A percentile compares a stretch with the other conserved stretches of the same genome.
These are phyloP conservation scores for Phymorhynchus buccinoides DNA, from an alignment of 1,140 invertebrate genomes.

Conservation along the genomic window DNA sequence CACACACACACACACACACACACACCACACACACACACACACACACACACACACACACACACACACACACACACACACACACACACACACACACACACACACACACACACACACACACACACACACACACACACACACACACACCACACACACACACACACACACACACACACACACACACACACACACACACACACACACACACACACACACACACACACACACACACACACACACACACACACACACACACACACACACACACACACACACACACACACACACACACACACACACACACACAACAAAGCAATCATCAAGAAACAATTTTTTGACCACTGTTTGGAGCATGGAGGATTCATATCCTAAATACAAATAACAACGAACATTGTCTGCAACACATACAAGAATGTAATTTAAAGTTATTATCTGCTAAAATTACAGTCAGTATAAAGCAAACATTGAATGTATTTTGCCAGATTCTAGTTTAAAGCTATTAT, in stretches of 20 bases:
- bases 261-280: conserved; percentile 37
- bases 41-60: conserved; percentile 15
- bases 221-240: conserved; percentile 37
- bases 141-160: conserved; percentile 23
- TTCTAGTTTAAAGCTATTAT: no score
- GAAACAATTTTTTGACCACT: no score
- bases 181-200: conserved; percentile 37
- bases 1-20: conserved; percentile 15
- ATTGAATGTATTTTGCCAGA: no score
- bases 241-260: conserved; percentile 19
- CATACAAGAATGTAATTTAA: no score
- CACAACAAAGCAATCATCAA: no score
- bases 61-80: conserved; percentile 37
- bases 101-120: conserved; percentile 38
- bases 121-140: no score
- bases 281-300: conserved; percentile 16
- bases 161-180: conserved; percentile 22
- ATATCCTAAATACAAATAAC: no score
- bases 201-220: conserved; percentile 17
- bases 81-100: conserved; percentile 18
- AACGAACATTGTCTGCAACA: no score
- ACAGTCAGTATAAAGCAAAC: no score
- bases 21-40: conserved; percentile 29
- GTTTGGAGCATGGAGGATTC: no score
- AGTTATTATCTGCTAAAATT: no score